These are phyloP conservation scores for Galeopterus variegatus DNA, from an alignment of 2,113 vertebrate genomes.

Conservation along the genomic window DNA sequence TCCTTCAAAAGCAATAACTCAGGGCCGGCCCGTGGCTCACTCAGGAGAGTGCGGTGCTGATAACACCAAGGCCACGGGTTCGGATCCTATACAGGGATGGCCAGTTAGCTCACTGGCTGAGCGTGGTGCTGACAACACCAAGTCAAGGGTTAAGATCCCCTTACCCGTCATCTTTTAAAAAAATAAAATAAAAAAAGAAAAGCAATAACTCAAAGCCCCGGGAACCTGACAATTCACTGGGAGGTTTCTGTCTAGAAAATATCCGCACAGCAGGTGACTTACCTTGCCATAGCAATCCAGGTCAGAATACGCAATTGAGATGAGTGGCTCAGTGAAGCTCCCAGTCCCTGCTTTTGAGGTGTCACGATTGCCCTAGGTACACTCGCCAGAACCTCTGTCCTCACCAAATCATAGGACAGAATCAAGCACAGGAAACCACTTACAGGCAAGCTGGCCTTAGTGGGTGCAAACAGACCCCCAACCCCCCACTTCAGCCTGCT, in stretches of 20 bases:
- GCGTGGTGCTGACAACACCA: too few relatives aligned
- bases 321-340: neutral
- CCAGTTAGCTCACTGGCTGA: too few relatives aligned
- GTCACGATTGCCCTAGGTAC: neutral
- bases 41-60: too few relatives aligned
- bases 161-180: too few relatives aligned
- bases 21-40: neutral
- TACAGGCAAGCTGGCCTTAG: neutral
- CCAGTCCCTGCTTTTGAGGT: neutral
- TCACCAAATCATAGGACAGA: neutral
- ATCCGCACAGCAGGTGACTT: neutral
- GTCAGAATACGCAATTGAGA: neutral
- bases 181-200: neutral
- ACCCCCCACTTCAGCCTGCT: neutral
- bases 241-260: neutral
- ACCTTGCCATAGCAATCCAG: neutral
- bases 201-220: neutral
- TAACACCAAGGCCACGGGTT: too few relatives aligned
- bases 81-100: too few relatives aligned
- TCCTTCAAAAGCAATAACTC: neutral
- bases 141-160: too few relatives aligned
- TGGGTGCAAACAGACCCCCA: too few relatives aligned
- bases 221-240: too few relatives aligned
- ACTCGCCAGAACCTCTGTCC: neutral
- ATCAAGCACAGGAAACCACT: neutral